phyloP scores from a whole-genome alignment of 1,140 invertebrate genomes.

The Euglossa dilemma region DNA sequence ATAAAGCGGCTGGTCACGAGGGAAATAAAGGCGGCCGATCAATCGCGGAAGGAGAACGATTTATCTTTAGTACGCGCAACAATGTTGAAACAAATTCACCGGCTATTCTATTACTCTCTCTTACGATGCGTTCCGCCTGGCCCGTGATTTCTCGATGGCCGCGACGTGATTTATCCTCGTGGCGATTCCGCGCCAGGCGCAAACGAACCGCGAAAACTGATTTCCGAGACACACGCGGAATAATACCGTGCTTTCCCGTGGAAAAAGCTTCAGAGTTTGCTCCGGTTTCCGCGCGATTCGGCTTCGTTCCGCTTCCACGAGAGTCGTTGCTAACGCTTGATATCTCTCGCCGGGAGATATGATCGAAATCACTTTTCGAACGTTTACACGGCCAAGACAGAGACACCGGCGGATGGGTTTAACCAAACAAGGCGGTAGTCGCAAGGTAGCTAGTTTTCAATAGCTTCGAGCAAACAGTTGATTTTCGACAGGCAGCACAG shows the following conservation, averaged over 20 bases:
- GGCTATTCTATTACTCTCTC: constrained; percentile 40
- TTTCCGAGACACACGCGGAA: background rate
- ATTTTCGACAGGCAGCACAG: background rate
- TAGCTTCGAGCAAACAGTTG: background rate
- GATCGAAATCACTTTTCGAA: no score
- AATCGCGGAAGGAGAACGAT: constrained; percentile 41
- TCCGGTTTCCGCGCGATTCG: background rate
- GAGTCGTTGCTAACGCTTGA: no score
- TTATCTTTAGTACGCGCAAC: constrained; percentile 48
- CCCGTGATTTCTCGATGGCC: constrained; percentile 9
- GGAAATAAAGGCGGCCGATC: constrained; percentile 43
- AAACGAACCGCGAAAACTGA: background rate
- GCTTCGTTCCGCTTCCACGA: no score
- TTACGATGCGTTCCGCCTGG: constrained; percentile 2
- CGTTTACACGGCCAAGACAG: background rate
- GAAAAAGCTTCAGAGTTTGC: background rate
- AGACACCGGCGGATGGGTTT: background rate
- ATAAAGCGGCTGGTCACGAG: constrained; percentile 40
- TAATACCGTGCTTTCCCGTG: background rate
- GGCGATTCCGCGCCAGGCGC: background rate
- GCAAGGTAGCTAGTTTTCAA: no score
- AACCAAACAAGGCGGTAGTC: background rate
- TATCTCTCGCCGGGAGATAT: no score
- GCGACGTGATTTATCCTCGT: constrained; percentile 12
- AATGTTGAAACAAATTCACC: constrained; percentile 41